Conservation (phyloP, 2,888 invertebrate genomes). For the Geophilus truncorum region DNA sequence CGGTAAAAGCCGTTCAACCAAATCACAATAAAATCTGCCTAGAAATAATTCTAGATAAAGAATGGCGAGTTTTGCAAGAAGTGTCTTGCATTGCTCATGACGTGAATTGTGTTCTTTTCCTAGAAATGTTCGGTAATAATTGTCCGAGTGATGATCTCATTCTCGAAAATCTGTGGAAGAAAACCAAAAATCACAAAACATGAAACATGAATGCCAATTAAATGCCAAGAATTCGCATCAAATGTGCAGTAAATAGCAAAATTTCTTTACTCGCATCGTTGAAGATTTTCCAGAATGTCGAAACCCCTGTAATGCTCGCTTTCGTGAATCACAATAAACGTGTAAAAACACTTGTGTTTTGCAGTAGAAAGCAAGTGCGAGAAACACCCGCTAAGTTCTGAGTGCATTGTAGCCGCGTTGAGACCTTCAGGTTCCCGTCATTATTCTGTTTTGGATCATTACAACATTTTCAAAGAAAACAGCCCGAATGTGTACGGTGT, state of each 20-base stretch:
- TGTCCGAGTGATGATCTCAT: too few species aligned
- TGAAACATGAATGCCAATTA: too few species aligned
- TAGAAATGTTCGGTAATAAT: not conserved
- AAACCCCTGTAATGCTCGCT: too few species aligned
- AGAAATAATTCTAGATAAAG: not conserved
- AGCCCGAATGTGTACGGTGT: not conserved
- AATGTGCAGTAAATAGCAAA: too few species aligned
- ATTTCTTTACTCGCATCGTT: too few species aligned
- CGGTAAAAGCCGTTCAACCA: not conserved
- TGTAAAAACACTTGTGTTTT: not conserved
- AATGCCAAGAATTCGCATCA: too few species aligned
- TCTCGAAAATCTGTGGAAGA: too few species aligned
- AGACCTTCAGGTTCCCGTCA: not conserved
- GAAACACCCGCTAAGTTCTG: not conserved
- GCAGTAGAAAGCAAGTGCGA: not conserved
- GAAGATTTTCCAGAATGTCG: too few species aligned
- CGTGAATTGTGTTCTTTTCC: not conserved
- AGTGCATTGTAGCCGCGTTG: not conserved
- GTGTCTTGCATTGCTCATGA: not conserved
- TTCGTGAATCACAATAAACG: too few species aligned
- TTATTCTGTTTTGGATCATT: not conserved
- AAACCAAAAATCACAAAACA: too few species aligned
- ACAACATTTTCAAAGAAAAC: not conserved
- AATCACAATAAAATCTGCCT: not conserved
- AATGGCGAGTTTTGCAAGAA: not conserved